Evolutionary conservation across 1,140 invertebrate genomes (phyloP).

Genomic region (Zaprionus capensis): DNA sequence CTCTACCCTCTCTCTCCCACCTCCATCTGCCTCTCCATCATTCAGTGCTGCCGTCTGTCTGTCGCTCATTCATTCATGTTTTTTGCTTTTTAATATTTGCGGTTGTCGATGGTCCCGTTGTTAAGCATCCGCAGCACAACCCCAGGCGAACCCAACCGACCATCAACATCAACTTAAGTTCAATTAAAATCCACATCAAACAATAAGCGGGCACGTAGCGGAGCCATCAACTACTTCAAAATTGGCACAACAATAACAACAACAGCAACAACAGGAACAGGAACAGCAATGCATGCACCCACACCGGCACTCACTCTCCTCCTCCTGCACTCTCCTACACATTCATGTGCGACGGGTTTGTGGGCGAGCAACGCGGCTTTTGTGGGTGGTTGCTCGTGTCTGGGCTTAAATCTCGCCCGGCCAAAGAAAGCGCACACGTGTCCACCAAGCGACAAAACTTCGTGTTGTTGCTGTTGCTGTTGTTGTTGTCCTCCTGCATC

Average conservation of each 20-base stretch:
- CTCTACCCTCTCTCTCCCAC: not conserved
- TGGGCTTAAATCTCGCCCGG: slow-evolving; percentile 40
- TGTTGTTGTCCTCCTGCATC: slow-evolving; percentile 31
- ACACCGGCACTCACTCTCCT: not conserved
- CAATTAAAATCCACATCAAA: slow-evolving; percentile 85
- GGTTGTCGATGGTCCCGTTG: slow-evolving; percentile 71
- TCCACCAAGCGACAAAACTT: slow-evolving; percentile 46
- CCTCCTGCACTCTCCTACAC: slow-evolving; percentile 1
- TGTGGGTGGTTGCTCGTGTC: slow-evolving; percentile 57
- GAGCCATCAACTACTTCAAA: slow-evolving; percentile 72
- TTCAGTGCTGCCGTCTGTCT: slow-evolving; percentile 7
- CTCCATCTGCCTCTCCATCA: slow-evolving; percentile 4
- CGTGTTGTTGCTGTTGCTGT: slow-evolving; percentile 29
- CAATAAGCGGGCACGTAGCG: slow-evolving; percentile 81
- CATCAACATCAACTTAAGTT: slow-evolving; percentile 80
- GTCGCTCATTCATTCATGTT: slow-evolving; percentile 14
- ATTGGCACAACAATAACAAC: slow-evolving; percentile 59
- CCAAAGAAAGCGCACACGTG: slow-evolving; percentile 51
- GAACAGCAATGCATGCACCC: slow-evolving; percentile 1
- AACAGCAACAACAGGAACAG: slow-evolving; percentile 47
- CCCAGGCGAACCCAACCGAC: slow-evolving; percentile 19
- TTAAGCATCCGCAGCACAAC: slow-evolving; percentile 57
- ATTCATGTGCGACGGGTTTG: slow-evolving; percentile 2
- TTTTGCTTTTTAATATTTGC: slow-evolving; percentile 75
- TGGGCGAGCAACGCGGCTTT: slow-evolving; percentile 40